Percentiles rank a stretch among this genome's conserved stretches.
phyloP scores from a whole-genome alignment of 2,113 vertebrate genomes.

The Pelecanus crispus region DNA sequence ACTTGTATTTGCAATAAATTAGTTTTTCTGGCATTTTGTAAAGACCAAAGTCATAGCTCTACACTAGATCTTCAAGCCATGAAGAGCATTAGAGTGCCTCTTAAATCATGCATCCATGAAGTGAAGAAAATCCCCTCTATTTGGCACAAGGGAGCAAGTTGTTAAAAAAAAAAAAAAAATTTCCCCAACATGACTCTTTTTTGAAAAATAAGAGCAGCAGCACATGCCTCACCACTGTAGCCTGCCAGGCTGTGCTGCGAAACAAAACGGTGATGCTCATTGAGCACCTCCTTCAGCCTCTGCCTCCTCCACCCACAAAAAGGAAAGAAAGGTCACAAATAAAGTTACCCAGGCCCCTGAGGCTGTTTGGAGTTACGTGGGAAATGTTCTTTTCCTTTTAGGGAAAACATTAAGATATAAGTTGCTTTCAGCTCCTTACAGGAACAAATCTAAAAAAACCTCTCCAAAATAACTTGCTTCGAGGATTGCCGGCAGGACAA shows the following conservation, averaged over 20 bases:
- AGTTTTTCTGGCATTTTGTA: neutral
- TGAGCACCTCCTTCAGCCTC: neutral
- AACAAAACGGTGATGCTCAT: accelerated
- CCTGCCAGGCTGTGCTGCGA: neutral
- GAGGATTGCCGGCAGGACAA: neutral
- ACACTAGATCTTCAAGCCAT: neutral
- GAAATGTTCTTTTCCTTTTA: neutral
- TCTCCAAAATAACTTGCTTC: neutral
- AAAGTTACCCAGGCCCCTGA: too few species aligned
- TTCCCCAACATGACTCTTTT: accelerated
- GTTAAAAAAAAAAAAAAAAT: neutral
- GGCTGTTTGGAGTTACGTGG: neutral
- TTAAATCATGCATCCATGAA: neutral
- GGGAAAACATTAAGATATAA: neutral
- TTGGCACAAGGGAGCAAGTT: neutral
- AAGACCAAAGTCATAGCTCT: neutral
- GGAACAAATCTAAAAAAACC: neutral
- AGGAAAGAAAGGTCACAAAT: neutral
- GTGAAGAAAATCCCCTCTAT: neutral
- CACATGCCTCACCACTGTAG: neutral
- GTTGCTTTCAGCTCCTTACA: neutral
- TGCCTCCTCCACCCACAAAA: neutral
- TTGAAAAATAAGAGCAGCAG: neutral
- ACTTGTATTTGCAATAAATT: neutral
- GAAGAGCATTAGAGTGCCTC: neutral